Percentiles rank a stretch among this genome's conserved stretches.
Conservation (phyloP, 2,888 invertebrate genomes). For the Terebella lapidaria region DNA sequence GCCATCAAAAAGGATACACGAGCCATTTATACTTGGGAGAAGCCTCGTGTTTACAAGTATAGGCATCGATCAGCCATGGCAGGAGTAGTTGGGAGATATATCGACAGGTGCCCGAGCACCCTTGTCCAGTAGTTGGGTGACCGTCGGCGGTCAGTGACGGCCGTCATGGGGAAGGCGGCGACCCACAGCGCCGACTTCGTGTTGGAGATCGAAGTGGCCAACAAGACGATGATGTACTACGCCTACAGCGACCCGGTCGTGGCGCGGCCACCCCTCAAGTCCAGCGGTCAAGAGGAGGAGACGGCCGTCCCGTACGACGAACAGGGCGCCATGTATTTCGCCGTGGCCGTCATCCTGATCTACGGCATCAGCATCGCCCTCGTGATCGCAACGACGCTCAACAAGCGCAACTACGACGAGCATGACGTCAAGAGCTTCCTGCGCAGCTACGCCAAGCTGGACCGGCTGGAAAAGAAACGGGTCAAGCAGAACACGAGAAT, state of each 20-base stretch:
- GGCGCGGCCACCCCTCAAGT: too few species aligned
- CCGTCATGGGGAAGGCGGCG: too few species aligned
- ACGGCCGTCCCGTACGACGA: not conserved
- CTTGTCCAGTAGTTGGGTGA: too few species aligned
- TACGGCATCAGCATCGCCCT: constrained; percentile 26
- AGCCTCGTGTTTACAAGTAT: too few species aligned
- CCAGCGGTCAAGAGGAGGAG: not conserved
- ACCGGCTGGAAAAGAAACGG: constrained; percentile 10
- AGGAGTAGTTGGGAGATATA: too few species aligned
- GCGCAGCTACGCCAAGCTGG: constrained; percentile 20
- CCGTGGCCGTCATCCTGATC: constrained; percentile 24
- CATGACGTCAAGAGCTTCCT: constrained; percentile 26
- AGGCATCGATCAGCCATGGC: too few species aligned
- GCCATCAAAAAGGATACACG: too few species aligned
- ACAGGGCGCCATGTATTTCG: constrained; percentile 25
- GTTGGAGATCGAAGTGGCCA: not conserved
- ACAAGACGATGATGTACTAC: not conserved
- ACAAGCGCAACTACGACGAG: constrained; percentile 15
- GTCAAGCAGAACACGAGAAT: constrained; percentile 19
- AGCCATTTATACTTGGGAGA: too few species aligned
- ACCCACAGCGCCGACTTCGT: too few species aligned
- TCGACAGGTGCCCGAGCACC: too few species aligned
- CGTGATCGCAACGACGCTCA: constrained; percentile 20
- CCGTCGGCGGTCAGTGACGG: too few species aligned
- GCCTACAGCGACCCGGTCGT: not conserved